phyloP scores from a whole-genome alignment of 2,888 invertebrate species.

The Eupithecia subumbrata region DNA sequence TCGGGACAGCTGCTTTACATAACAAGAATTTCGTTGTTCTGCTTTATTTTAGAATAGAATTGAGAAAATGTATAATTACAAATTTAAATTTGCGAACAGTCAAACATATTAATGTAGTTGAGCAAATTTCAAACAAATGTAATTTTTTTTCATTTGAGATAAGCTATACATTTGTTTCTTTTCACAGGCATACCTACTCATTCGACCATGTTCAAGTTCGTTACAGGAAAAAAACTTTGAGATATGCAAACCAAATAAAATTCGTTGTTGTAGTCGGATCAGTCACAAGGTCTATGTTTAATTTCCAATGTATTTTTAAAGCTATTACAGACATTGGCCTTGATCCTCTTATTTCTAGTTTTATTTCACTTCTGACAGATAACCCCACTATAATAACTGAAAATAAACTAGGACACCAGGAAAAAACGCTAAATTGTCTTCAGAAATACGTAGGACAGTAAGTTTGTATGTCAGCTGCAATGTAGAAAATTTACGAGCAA shows the following conservation, averaged over 20 bases:
- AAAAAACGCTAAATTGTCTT: constrained; percentile 5
- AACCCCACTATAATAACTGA: constrained; percentile 44
- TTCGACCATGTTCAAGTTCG: neutral
- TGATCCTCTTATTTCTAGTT: constrained; percentile 36
- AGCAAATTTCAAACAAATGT: neutral
- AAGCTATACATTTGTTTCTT: neutral
- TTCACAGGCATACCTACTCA: neutral
- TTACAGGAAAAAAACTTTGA: neutral
- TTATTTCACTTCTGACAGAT: constrained; percentile 68
- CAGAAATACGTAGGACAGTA: neutral
- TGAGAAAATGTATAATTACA: neutral
- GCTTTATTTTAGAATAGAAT: constrained; percentile 3
- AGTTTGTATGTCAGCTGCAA: constrained; percentile 10
- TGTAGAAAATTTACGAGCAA: constrained; percentile 19
- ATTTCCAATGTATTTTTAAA: constrained; percentile 16
- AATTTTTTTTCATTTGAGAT: neutral
- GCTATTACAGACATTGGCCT: constrained; percentile 11
- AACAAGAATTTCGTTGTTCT: constrained; percentile 24
- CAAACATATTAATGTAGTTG: neutral
- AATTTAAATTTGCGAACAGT: neutral
- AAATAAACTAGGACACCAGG: constrained; percentile 26
- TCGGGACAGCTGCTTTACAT: constrained; percentile 34
- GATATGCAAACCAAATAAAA: neutral
- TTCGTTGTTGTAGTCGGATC: neutral
- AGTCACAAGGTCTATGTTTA: constrained; percentile 10